Conservation (phyloP, 2,888 invertebrate genomes). For the Ametastegia equiseti region DNA sequence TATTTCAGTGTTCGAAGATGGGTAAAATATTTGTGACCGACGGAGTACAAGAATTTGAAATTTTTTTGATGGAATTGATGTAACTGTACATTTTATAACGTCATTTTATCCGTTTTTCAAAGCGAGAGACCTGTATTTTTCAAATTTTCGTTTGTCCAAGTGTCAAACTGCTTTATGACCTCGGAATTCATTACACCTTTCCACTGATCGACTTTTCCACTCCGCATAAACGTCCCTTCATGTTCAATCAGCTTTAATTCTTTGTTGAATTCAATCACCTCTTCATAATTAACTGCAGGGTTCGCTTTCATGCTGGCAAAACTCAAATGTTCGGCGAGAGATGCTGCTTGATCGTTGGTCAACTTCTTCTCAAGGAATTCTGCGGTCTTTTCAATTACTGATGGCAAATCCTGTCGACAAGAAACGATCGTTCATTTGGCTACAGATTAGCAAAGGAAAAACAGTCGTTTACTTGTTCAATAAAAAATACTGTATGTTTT, state of each 20-base stretch:
- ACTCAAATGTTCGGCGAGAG: constrained; percentile 76
- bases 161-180: constrained; percentile 75
- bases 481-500: background rate
- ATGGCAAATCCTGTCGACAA: constrained; percentile 73
- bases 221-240: constrained; percentile 76
- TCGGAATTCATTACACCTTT: constrained; percentile 71
- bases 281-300: constrained; percentile 79
- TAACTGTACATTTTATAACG: too few species aligned
- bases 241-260: constrained; percentile 68
- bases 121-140: constrained; percentile 63
- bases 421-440: background rate
- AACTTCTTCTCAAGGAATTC: constrained; percentile 73
- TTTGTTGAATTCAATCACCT: constrained; percentile 69
- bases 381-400: constrained; percentile 74
- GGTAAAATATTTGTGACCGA: too few species aligned
- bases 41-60: too few species aligned
- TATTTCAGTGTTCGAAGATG: too few species aligned
- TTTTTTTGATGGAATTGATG: too few species aligned
- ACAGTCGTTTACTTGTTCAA: background rate
- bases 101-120: too few species aligned
- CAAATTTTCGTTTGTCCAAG: constrained; percentile 73
- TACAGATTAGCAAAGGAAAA: background rate
- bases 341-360: constrained; percentile 68
- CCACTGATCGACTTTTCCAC: constrained; percentile 76
- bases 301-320: constrained; percentile 81